phyloP scores from a whole-genome alignment of 2,113 vertebrate species.

The Orientallactaga bullata region DNA sequence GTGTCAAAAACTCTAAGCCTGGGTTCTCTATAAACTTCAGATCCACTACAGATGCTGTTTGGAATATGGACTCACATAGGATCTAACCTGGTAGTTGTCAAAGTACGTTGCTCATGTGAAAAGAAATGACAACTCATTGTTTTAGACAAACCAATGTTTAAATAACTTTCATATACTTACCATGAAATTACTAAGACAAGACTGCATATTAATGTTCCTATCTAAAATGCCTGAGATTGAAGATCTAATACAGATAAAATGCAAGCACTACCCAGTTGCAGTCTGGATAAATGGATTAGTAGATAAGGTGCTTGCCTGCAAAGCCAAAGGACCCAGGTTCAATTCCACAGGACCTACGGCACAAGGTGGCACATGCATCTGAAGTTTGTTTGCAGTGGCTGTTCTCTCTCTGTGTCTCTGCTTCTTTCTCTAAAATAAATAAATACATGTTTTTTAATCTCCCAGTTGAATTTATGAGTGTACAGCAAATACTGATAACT shows the following conservation, averaged over 20 bases:
- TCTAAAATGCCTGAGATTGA: conserved; percentile 18
- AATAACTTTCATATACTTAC: background rate
- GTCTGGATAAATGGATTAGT: no score
- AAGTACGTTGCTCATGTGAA: background rate
- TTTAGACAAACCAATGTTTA: background rate
- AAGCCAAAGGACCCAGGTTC: no score
- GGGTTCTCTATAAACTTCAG: background rate
- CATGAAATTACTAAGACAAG: background rate
- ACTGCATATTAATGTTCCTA: background rate
- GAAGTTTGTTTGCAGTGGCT: no score
- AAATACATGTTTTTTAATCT: no score
- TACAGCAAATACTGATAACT: no score
- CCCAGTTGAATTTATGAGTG: no score
- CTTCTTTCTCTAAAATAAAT: no score
- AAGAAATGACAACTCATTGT: background rate
- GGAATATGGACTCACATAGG: background rate
- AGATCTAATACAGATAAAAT: background rate
- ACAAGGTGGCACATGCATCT: no score
- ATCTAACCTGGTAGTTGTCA: background rate
- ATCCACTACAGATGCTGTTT: background rate
- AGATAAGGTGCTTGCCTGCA: no score
- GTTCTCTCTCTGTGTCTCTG: no score
- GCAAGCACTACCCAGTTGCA: background rate
- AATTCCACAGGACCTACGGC: no score
- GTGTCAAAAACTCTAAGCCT: background rate